Base-by-base conservation (phyloP, 1,140 invertebrate genomes). In the Delia radicum region DNA sequence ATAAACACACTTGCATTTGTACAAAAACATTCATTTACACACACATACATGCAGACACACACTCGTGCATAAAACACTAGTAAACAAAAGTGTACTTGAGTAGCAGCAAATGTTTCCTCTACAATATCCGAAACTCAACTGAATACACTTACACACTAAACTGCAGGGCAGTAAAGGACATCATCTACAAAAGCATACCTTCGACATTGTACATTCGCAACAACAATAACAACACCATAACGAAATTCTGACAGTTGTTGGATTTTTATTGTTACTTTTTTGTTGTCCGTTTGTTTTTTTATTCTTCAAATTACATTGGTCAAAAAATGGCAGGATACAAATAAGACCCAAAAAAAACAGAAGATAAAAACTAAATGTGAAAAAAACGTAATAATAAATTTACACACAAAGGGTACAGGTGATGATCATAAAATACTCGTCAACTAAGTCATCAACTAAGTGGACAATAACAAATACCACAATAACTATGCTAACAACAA, bases 61-160 rank as follows among this genome's bases (percentile, higher is more conserved):
- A 21, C 48, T 24, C n/a, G 18, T 33, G 24, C 65, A 69, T 69
- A 69, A 69, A 69, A 69, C 65, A 69, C 65, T 69, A 33, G 65
- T 69, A 37, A 33, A 69, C 65, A 69, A 69, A 69, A 69, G 21
- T 69, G 65, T 69, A 69, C 65, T 69, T 69, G 65, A 69, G 48
- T 55, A 55, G 65, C 65, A 33, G 65, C 65, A 69, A 69, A 69
- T 69, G 29, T 69, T 69, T 69, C 65, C 65, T 69, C 65, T 69
- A 69, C 65, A 69, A 69, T 69, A 69, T 69, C 29, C 65, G 21
- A n/a, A 24, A 69, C 24, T 2, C 2, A 55, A 55, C 48, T 55
- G 48, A 8, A 55, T 18, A 55, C 65, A 69, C 24, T 69, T 33
- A 33, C 65, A 69, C 65, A 69, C 24, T 69, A 69, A 69, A 69